Evolutionary conservation across 1,140 invertebrate genomes (phyloP).

Genomic region (Macrocentrus cingulum): DNA sequence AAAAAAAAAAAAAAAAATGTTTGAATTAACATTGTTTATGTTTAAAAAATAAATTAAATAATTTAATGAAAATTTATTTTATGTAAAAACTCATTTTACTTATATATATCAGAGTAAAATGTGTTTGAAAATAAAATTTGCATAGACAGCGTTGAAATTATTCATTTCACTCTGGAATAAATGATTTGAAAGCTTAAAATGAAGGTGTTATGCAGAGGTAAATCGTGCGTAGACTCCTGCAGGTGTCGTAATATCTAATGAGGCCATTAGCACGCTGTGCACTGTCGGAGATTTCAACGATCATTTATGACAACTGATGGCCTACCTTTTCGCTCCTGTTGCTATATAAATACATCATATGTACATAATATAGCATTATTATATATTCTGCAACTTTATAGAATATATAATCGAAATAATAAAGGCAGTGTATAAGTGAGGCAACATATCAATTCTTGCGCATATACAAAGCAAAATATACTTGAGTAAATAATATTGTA

Average conservation of each 20-base stretch:
- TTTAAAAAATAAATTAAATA: no score
- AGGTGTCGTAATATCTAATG: conserved; percentile 28
- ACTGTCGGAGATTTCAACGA: conserved; percentile 26
- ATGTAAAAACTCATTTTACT: no score
- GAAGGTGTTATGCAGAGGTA: conserved; percentile 9
- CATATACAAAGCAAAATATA: neutral
- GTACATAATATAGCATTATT: neutral
- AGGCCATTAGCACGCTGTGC: conserved; percentile 28
- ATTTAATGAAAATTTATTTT: no score
- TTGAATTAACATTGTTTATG: neutral
- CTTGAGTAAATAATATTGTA: neutral
- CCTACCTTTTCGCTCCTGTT: conserved; percentile 14
- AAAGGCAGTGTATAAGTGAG: neutral
- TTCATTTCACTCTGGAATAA: conserved; percentile 9
- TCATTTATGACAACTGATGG: conserved; percentile 28
- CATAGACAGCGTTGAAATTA: no score
- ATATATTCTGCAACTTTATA: neutral
- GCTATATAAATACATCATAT: neutral
- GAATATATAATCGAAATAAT: no score
- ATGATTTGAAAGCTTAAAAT: neutral
- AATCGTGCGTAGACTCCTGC: conserved; percentile 25
- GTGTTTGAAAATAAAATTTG: no score
- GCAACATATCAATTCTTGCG: conserved; percentile 17
- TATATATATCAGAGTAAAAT: no score
- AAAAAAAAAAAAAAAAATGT: neutral